Evolutionary conservation across 2,888 invertebrate species (phyloP).

Genomic region (Pherbina coryleti): DNA sequence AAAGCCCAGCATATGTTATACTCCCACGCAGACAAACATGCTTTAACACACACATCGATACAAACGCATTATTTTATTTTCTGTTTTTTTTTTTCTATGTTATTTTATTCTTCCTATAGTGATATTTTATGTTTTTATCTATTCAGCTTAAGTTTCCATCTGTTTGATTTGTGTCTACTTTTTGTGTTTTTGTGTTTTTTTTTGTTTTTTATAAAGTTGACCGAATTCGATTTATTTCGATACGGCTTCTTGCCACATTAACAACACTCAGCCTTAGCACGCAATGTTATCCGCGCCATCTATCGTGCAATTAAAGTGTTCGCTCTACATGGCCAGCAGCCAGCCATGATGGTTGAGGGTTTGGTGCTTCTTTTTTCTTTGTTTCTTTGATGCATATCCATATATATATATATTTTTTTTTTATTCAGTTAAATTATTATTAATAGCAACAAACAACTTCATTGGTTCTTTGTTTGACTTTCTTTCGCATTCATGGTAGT

Average conservation of each 20-base stretch:
- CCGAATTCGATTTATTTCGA: slow-evolving; percentile 47
- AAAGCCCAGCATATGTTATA: neutral
- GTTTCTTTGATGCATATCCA: neutral
- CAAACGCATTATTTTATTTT: neutral
- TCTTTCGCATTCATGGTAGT: neutral
- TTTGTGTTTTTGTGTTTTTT: neutral
- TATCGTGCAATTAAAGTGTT: slow-evolving; percentile 41
- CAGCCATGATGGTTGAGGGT: neutral
- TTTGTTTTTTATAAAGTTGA: slow-evolving; percentile 34
- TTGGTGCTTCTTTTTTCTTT: neutral
- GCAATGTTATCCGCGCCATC: slow-evolving; percentile 22
- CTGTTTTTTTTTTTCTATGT: neutral
- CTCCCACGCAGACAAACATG: neutral
- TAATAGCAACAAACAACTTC: neutral
- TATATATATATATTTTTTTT: neutral
- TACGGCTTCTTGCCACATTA: slow-evolving; percentile 50
- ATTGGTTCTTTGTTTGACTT: no score
- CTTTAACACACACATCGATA: neutral
- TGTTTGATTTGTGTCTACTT: neutral
- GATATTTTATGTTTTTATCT: slow-evolving; percentile 24
- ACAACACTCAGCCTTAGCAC: slow-evolving; percentile 45
- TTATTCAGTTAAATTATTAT: slow-evolving; percentile 2
- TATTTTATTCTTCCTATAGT: slow-evolving; percentile 10
- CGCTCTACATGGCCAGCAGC: slow-evolving; percentile 39
- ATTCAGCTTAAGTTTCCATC: slow-evolving; percentile 13